A percentile compares a stretch with the other conserved stretches of the same genome.
phyloP scores from a whole-genome alignment of 2,113 vertebrate genomes.

The Pituophis catenifer region DNA sequence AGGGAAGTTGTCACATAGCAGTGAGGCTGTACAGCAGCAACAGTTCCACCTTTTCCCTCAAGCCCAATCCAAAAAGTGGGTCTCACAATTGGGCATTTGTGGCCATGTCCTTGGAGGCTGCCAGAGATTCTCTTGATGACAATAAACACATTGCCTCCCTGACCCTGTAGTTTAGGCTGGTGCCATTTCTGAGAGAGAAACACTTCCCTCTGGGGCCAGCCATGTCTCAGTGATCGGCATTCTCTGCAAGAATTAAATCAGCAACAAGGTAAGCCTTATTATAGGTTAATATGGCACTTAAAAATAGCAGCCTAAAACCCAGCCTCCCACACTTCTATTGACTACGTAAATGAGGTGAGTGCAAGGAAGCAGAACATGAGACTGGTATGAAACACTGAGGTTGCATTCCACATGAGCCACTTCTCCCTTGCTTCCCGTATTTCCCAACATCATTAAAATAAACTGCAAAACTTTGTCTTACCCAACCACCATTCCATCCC shows the following conservation, averaged over 20 bases:
- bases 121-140: background rate
- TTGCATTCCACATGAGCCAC: too few species aligned
- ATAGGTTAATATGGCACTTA: too few species aligned
- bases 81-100: background rate
- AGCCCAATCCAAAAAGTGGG: background rate
- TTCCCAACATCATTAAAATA: background rate
- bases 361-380: too few species aligned
- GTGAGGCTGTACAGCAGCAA: background rate
- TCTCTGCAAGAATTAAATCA: too few species aligned
- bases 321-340: too few species aligned
- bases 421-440: too few species aligned
- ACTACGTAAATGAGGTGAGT: too few species aligned
- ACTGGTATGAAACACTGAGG: too few species aligned
- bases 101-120: too few species aligned
- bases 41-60: background rate
- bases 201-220: background rate
- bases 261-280: too few species aligned
- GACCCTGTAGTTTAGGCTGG: background rate
- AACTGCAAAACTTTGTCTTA: background rate
- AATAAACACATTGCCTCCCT: background rate
- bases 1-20: background rate
- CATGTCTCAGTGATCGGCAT: background rate
- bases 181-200: background rate
- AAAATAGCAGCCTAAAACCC: too few species aligned
- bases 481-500: background rate